Conservation (phyloP, 2,113 vertebrate genomes). For the Sylvilagus bachmani region DNA sequence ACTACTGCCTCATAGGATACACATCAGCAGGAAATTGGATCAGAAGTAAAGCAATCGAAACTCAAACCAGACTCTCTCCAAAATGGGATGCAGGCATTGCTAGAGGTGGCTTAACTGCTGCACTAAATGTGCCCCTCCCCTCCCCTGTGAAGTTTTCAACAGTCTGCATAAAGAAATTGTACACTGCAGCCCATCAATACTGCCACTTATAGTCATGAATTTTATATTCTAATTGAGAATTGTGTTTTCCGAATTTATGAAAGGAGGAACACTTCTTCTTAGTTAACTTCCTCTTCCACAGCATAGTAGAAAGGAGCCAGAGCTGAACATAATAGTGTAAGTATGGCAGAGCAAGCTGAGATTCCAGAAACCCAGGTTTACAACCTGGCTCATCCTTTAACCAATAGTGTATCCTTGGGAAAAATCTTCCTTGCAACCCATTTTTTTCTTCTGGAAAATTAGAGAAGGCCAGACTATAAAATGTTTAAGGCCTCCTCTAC, state of each 20-base stretch:
- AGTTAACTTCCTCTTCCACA: conserved; percentile 12
- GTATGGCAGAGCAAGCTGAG: background rate
- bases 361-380: conserved; percentile 21
- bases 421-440: background rate
- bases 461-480: background rate
- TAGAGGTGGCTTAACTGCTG: too few relatives aligned
- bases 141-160: conserved; percentile 40
- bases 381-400: conserved; percentile 1
- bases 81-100: too few relatives aligned
- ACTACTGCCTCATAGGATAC: too few relatives aligned
- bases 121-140: too few relatives aligned
- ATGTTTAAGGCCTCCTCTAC: conserved; percentile 4
- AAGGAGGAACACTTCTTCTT: background rate
- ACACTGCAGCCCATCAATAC: conserved; percentile 42
- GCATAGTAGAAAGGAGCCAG: background rate
- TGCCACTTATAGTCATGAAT: conserved; percentile 28
- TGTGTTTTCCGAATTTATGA: conserved; percentile 41
- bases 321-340: background rate
- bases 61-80: too few relatives aligned
- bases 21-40: too few relatives aligned
- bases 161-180: conserved; percentile 57
- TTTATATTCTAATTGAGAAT: conserved; percentile 36
- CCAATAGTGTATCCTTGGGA: background rate
- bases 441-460: conserved; percentile 48
- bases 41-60: too few relatives aligned